Evolutionary conservation across 1,140 invertebrate species (phyloP).

Genomic region (Caerostris extrusa): DNA sequence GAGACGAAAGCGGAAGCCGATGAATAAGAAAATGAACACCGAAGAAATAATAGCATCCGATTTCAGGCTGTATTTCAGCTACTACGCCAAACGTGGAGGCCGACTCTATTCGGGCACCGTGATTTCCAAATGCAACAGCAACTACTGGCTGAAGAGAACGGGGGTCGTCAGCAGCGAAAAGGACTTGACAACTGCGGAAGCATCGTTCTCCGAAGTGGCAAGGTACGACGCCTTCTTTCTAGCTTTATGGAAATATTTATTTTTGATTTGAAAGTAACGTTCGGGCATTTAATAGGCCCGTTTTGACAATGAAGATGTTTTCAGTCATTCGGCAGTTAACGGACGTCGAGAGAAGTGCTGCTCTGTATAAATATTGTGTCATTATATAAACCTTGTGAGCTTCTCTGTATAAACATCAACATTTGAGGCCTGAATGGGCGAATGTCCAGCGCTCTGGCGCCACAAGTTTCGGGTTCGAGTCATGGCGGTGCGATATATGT

Average conservation of each 20-base stretch:
- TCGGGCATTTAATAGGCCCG: too few relatives aligned
- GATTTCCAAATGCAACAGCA: conserved; percentile 52
- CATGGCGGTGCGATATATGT: too few relatives aligned
- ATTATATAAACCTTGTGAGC: too few relatives aligned
- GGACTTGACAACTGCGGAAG: background rate
- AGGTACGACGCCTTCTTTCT: background rate
- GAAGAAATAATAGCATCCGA: conserved; percentile 32
- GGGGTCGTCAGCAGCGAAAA: conserved; percentile 1
- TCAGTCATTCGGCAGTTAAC: too few relatives aligned
- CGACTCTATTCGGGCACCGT: conserved; percentile 46
- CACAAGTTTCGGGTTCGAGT: too few relatives aligned
- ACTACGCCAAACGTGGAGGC: conserved; percentile 43
- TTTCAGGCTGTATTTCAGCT: conserved; percentile 19
- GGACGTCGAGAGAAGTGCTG: too few relatives aligned
- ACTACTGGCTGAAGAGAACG: conserved; percentile 46
- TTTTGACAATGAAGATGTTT: too few relatives aligned
- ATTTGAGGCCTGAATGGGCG: too few relatives aligned
- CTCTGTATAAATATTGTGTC: too few relatives aligned
- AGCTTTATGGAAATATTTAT: background rate
- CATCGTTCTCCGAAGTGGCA: conserved; percentile 33
- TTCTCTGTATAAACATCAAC: too few relatives aligned
- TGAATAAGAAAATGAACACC: background rate
- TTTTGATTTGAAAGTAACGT: too few relatives aligned
- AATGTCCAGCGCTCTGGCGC: too few relatives aligned
- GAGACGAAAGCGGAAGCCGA: background rate